Conservation (phyloP, 2,113 vertebrate genomes). For the Carlito syrichta region DNA sequence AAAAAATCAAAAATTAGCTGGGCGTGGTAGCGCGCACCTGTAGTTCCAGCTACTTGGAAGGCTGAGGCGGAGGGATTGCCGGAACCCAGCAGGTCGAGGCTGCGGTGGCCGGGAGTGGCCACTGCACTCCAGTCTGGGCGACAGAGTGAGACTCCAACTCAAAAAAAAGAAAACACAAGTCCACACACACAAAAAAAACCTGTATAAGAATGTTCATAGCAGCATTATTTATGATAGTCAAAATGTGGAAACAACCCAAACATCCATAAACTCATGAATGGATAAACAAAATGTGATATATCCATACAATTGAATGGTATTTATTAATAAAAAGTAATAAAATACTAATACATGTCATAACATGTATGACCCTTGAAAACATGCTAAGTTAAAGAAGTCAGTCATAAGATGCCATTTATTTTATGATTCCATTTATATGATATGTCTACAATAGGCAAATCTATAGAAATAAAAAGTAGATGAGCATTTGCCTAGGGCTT, state of each 20-base stretch:
- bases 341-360: neutral
- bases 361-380: neutral
- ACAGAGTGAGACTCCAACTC: too few relatives aligned
- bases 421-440: neutral
- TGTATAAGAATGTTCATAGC: neutral
- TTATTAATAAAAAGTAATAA: neutral
- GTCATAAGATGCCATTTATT: neutral
- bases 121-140: too few relatives aligned
- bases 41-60: too few relatives aligned
- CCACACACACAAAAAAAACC: neutral
- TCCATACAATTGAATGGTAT: neutral
- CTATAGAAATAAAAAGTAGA: neutral
- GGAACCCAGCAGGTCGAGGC: too few relatives aligned
- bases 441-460: neutral
- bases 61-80: too few relatives aligned
- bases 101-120: too few relatives aligned
- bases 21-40: too few relatives aligned
- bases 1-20: too few relatives aligned
- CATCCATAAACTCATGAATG: neutral
- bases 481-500: neutral
- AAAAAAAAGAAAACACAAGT: neutral
- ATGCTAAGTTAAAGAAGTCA: neutral
- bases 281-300: neutral
- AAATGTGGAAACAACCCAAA: neutral
- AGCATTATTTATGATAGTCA: neutral